Percentiles rank a stretch among this genome's conserved stretches.
phyloP scores from a whole-genome alignment of 1,140 invertebrate species.

The Saccostrea echinata region DNA sequence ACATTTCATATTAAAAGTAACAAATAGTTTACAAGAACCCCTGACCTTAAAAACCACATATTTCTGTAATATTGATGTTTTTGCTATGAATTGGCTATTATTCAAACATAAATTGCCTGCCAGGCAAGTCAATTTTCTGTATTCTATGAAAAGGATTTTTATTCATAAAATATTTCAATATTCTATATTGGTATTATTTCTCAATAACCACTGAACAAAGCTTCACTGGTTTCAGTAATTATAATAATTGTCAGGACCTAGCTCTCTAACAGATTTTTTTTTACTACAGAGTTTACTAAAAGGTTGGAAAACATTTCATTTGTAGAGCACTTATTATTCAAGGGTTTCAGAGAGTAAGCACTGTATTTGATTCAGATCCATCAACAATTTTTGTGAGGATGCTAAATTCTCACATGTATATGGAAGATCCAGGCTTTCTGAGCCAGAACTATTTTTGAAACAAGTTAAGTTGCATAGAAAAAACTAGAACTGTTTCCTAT shows the following conservation, averaged over 20 bases:
- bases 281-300: not conserved
- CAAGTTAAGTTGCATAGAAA: too few relatives aligned
- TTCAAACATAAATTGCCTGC: constrained; percentile 12
- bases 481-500: too few relatives aligned
- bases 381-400: too few relatives aligned
- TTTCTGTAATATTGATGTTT: constrained; percentile 24
- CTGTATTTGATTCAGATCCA: too few relatives aligned
- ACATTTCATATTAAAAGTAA: too few relatives aligned
- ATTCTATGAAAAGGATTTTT: constrained; percentile 19
- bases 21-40: not conserved
- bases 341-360: not conserved
- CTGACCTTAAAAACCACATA: not conserved
- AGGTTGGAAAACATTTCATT: not conserved
- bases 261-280: not conserved
- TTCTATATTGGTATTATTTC: not conserved
- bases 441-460: too few relatives aligned
- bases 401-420: too few relatives aligned
- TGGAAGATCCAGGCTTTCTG: too few relatives aligned
- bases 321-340: not conserved
- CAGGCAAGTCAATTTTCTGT: not conserved
- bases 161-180: constrained; percentile 4
- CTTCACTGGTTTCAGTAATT: not conserved
- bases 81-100: constrained; percentile 14
- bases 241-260: not conserved
- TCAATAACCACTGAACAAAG: not conserved